Base-by-base conservation (phyloP, 2,113 vertebrate genomes). In the western clawed frog (Xenopus tropicalis) region DNA sequence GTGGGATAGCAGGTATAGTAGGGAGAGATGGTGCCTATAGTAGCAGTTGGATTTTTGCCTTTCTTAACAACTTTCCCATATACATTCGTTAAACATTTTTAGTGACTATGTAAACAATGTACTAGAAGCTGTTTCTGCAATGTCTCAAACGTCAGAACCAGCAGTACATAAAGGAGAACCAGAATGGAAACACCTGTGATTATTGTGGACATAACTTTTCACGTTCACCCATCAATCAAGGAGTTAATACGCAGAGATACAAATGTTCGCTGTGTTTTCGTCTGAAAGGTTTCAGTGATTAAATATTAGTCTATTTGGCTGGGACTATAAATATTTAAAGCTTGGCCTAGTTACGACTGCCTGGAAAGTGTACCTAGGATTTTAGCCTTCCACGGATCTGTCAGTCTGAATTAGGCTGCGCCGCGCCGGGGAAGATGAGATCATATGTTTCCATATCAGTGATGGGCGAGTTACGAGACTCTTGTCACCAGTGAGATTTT, bases 281-380 rank as follows among this genome's bases (percentile, higher is more conserved):
- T 37, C 17, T 17, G 62, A n/a, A n/a, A n/a, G n/a, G n/a, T n/a
- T n/a, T n/a, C n/a, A n/a, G n/a, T n/a, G n/a, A 61, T 1, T 22
- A 67, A 62, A 25, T 83, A 83, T 84, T 67, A 79, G 54, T 81
- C 87, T 84, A 79, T 80, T 79, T 79, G 54, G 61, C 80, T 69
- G 11, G 22, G 78, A 29, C 65, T 72, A 79, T 61, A 86, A 88
- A 84, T 78, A 82, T 79, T 80, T 81, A 84, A 80, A 79, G 70
- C 74, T 37, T 79, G 79, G 61, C 81, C 83, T 83, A 79, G 73
- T 82, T 70, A 67, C 71, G 67, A 70, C 56, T 72, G 65, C 72
- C 43, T 6, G 24, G 74, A 82, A 37, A 66, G 20, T 12, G 1
- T 79, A 42, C 71, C 56, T 65, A 78, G 61, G 54, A 74, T 65